Conservation (phyloP, 92 coral and sea anemone genomes). For the Phenganax stokvisi region DNA sequence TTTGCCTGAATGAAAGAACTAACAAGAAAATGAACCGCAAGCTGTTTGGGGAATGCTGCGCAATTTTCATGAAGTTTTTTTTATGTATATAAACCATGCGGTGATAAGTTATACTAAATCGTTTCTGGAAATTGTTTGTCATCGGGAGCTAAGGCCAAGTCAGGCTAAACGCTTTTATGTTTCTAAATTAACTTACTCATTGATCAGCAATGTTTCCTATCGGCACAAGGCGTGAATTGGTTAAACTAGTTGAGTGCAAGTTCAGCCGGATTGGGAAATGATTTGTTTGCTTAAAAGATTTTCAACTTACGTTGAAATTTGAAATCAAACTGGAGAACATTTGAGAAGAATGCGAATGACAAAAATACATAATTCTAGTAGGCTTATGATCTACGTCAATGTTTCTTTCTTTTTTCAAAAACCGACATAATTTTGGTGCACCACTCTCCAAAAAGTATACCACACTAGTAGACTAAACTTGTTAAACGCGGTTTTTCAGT, state of each 20-base stretch:
- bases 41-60: neutral
- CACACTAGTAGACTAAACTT: too few relatives aligned
- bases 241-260: neutral
- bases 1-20: neutral
- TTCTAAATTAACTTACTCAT: neutral
- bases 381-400: too few relatives aligned
- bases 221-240: slow-evolving; percentile 2
- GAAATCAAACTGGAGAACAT: slow-evolving; percentile 5
- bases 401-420: too few relatives aligned
- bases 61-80: neutral
- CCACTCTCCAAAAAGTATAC: too few relatives aligned
- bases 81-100: neutral
- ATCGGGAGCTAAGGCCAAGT: neutral
- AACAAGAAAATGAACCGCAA: neutral
- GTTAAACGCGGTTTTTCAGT: too few relatives aligned
- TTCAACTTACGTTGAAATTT: slow-evolving; percentile 5
- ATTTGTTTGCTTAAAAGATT: slow-evolving; percentile 11
- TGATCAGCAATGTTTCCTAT: neutral
- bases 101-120: neutral
- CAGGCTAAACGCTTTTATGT: slow-evolving; percentile 2
- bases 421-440: too few relatives aligned
- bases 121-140: neutral
- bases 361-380: neutral
- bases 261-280: neutral
- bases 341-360: neutral